Base-by-base conservation (phyloP, 2,113 vertebrate genomes). In the Atlantisia rogersi region DNA sequence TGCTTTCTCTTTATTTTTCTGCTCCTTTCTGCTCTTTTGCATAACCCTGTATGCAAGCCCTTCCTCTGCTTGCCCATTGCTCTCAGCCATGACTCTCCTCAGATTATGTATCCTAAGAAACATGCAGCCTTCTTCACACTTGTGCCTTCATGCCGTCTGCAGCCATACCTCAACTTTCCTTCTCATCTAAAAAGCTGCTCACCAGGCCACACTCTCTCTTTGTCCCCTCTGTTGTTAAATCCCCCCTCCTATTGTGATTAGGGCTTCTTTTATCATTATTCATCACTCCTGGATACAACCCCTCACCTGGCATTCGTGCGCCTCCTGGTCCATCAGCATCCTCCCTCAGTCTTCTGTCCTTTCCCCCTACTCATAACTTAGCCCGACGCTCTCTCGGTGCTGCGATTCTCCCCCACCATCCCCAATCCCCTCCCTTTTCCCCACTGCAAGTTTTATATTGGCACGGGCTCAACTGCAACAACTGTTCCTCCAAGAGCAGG, bases 401-500 rank as follows among this genome's bases (percentile, higher is more conserved):
- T 89, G 59, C 53, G 84, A 89, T 91, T 91, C 93, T 82, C 91
- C 79, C 58, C 89, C 81, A 19, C 68, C 16, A 46, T 17, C 21
- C 21, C 48, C 5, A 21, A 22, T 19, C 48, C 48, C 44, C 58
- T 83, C 77, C 22, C 64, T 86, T 92, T 84, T 95, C 88, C 91
- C 95, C 84, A 42, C 78, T 92, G 81, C 86, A 95, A 95, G 74
- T 89, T 79, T 89, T 87, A 79, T 79, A 73, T 62, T 97, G 96
- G 96, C 96, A 89, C 74, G 58, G 78, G 65, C 89, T 97, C 96
- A 97, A 94, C 67, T 82, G 87, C 74, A 95, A 91, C 94, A 97
- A 97, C 94, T 96, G 96, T 95, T 96, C 86, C 81, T 95, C 91
- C 89, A 87, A 84, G 50, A 95, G 94, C 94, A 92, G 92, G 92